These are phyloP conservation scores for Polydrusus cervinus DNA, from an alignment of 2,888 invertebrate genomes.

Conservation along the genomic window DNA sequence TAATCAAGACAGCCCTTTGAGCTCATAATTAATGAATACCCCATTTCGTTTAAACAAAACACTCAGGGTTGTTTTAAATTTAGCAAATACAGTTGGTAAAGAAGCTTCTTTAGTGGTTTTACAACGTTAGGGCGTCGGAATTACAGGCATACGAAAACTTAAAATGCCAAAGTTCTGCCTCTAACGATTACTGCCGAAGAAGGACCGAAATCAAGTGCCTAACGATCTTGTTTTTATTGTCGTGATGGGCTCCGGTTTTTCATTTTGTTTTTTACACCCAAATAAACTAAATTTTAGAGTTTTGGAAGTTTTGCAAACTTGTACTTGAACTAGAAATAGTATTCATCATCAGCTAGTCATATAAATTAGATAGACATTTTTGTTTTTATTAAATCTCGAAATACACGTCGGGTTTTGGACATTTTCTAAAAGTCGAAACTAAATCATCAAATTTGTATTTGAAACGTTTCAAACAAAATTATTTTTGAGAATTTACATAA, in stretches of 20 bases:
- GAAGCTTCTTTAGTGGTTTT: slow-evolving; percentile 30
- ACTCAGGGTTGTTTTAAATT: slow-evolving; percentile 1
- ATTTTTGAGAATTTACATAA: too few species aligned
- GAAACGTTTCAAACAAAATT: too few species aligned
- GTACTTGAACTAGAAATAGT: too few species aligned
- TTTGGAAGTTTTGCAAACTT: not conserved
- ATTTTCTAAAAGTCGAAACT: too few species aligned
- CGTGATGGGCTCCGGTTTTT: slow-evolving; percentile 22
- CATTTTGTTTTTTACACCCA: slow-evolving; percentile 18
- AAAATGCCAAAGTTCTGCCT: slow-evolving; percentile 33
- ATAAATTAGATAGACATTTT: too few species aligned
- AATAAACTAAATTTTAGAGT: not conserved
- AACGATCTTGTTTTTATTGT: slow-evolving; percentile 35
- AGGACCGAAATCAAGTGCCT: slow-evolving; percentile 30
- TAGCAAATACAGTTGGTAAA: slow-evolving; percentile 5
- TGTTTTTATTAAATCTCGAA: too few species aligned
- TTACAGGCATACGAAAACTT: slow-evolving; percentile 27
- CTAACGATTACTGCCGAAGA: slow-evolving; percentile 37
- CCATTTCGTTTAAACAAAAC: slow-evolving; percentile 9
- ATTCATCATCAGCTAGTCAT: too few species aligned
- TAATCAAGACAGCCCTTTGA: not conserved
- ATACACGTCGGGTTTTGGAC: too few species aligned
- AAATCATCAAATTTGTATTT: too few species aligned
- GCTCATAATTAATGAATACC: slow-evolving; percentile 8
- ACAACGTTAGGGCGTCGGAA: slow-evolving; percentile 25